phyloP scores from a whole-genome alignment of 2,888 invertebrate genomes.

The Hypolimnas misippus region DNA sequence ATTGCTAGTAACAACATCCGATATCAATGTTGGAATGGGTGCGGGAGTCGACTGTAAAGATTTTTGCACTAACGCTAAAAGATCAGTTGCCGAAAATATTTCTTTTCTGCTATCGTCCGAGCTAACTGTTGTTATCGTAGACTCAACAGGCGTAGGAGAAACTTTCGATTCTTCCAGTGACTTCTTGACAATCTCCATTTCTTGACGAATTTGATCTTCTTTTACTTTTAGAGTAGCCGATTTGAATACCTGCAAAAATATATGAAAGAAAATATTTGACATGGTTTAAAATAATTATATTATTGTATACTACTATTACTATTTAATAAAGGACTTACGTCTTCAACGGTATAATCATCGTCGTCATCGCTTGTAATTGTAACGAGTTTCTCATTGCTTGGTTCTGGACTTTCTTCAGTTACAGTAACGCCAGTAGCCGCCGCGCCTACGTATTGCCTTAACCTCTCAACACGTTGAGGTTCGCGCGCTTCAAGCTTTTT shows the following conservation, averaged over 20 bases:
- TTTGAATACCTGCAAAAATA: conserved; percentile 84
- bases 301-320: conserved; percentile 22
- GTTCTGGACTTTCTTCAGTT: conserved; percentile 8
- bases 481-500: conserved; percentile 91
- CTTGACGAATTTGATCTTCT: conserved; percentile 84
- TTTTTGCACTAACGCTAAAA: conserved; percentile 72
- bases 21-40: conserved; percentile 39
- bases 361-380: conserved; percentile 86
- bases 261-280: not conserved
- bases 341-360: conserved; percentile 93
- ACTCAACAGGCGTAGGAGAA: conserved; percentile 33
- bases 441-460: conserved; percentile 89
- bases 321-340: conserved; percentile 65
- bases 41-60: conserved; percentile 59
- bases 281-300: not conserved
- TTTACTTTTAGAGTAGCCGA: conserved; percentile 90
- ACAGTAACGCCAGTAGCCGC: conserved; percentile 50
- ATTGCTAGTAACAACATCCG: conserved; percentile 57
- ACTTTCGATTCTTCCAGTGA: conserved; percentile 66
- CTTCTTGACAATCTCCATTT: conserved; percentile 82
- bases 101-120: conserved; percentile 42
- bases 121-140: conserved; percentile 34
- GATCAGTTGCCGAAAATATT: conserved; percentile 65
- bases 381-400: conserved; percentile 43
- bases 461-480: conserved; percentile 89